Conservation (phyloP, 2,113 vertebrate genomes). For the Phainopepla nitens region DNA sequence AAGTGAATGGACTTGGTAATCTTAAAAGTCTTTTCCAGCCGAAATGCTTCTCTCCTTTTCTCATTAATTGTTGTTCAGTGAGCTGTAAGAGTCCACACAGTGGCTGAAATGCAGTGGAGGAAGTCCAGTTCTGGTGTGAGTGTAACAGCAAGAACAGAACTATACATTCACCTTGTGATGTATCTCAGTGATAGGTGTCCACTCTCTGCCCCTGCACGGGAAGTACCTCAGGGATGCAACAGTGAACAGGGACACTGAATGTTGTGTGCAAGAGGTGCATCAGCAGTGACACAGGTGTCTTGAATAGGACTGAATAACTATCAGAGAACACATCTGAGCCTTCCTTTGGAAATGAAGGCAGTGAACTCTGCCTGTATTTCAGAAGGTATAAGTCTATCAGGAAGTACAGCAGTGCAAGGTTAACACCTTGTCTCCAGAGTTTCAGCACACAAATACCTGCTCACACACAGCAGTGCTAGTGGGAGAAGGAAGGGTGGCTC, state of each 20-base stretch:
- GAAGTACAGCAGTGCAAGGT: background rate
- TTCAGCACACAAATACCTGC: background rate
- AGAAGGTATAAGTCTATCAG: background rate
- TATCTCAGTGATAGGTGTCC: too few relatives aligned
- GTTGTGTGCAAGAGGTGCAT: background rate
- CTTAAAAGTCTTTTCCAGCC: background rate
- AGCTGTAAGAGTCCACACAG: background rate
- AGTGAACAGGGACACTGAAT: background rate
- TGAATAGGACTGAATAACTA: background rate
- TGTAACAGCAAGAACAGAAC: background rate
- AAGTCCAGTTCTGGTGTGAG: background rate
- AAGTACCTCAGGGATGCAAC: background rate
- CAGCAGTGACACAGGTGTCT: background rate
- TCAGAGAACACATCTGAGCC: background rate
- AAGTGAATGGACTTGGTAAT: background rate
- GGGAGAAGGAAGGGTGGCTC: background rate
- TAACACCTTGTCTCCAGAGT: background rate
- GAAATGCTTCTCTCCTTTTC: background rate
- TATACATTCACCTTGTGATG: background rate
- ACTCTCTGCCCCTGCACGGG: too few relatives aligned
- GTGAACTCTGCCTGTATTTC: background rate
- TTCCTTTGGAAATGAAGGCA: background rate
- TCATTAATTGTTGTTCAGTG: background rate
- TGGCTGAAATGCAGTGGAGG: background rate
- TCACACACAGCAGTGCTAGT: background rate